phyloP scores from a whole-genome alignment of 2,113 vertebrate species.

The Craseonycteris thonglongyai region DNA sequence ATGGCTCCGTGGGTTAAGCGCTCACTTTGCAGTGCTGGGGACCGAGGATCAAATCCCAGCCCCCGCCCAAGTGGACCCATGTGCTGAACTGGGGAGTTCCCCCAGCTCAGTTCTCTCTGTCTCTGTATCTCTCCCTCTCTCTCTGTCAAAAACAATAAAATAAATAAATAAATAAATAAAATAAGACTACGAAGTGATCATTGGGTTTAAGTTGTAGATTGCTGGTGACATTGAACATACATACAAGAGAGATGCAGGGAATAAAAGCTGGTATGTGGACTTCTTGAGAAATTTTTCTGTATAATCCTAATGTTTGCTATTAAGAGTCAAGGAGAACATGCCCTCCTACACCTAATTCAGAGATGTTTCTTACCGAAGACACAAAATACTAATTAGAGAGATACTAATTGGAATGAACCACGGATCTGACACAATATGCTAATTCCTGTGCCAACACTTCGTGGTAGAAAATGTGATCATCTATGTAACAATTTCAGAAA shows the following conservation, averaged over 20 bases:
- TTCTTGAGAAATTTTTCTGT: not conserved
- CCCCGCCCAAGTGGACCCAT: too few relatives aligned
- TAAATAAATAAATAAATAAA: too few relatives aligned
- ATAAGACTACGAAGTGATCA: not conserved
- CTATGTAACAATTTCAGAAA: not conserved
- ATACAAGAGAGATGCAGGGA: not conserved
- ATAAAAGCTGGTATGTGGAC: not conserved
- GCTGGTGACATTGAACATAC: not conserved
- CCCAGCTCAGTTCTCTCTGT: too few relatives aligned
- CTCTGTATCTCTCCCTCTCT: too few relatives aligned
- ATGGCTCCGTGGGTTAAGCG: too few relatives aligned
- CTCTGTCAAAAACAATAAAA: too few relatives aligned
- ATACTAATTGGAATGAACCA: not conserved
- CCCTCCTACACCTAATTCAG: not conserved
- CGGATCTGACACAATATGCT: not conserved
- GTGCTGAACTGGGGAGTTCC: too few relatives aligned
- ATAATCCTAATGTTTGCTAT: not conserved
- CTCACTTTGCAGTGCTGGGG: too few relatives aligned
- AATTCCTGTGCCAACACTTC: not conserved
- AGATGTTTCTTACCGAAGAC: not conserved
- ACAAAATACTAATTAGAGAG: not conserved
- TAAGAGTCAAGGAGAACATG: not conserved
- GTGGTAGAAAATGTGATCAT: not conserved
- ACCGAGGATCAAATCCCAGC: too few relatives aligned
- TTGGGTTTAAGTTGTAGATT: not conserved